Conservation (phyloP, 2,888 invertebrate genomes). For the Lamellibrachia satsuma region DNA sequence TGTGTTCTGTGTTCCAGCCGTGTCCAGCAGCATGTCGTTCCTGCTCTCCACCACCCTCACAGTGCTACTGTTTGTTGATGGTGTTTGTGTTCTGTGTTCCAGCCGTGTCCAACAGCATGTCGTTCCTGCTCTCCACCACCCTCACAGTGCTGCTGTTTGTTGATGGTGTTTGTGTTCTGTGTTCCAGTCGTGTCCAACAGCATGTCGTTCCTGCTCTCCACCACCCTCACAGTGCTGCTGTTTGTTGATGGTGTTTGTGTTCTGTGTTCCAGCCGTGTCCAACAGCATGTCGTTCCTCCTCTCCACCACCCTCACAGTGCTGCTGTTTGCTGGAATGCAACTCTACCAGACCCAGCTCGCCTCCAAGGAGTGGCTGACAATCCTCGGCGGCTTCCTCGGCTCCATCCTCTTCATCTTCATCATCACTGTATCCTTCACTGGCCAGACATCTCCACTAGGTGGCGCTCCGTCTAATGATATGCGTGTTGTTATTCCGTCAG, state of each 20-base stretch:
- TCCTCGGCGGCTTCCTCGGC: conserved; percentile 88
- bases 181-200: conserved; percentile 64
- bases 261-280: conserved; percentile 60
- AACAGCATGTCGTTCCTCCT: conserved; percentile 67
- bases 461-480: neutral
- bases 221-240: conserved; percentile 81
- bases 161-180: conserved; percentile 65
- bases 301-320: conserved; percentile 81
- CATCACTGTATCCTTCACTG: conserved; percentile 76
- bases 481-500: no score
- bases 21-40: no score
- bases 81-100: no score
- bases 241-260: conserved; percentile 73
- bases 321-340: conserved; percentile 91
- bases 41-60: no score
- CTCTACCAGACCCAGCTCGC: conserved; percentile 85
- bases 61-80: no score
- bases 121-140: conserved; percentile 75
- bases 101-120: conserved; percentile 65
- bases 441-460: neutral
- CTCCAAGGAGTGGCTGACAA: conserved; percentile 82
- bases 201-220: conserved; percentile 71
- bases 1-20: no score
- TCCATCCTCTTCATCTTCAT: conserved; percentile 85
- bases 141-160: conserved; percentile 85